Percentiles rank a stretch among this genome's conserved stretches.
Conservation (phyloP, 2,888 invertebrate genomes). For the Autographa pulchrina region DNA sequence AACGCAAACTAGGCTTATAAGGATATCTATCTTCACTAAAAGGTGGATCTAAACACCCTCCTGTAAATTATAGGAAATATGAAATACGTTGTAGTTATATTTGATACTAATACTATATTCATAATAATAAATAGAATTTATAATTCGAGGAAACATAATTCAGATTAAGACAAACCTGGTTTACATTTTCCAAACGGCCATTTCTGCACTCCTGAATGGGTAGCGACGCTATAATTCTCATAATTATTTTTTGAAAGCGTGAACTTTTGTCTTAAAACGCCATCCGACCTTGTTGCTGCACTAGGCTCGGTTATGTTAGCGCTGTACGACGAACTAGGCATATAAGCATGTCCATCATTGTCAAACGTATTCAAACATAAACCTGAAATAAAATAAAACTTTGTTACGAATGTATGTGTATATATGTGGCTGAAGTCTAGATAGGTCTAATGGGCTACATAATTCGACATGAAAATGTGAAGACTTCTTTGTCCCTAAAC, state of each 20-base stretch:
- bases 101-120: too few species aligned
- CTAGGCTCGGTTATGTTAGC: slow-evolving; percentile 36
- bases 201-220: slow-evolving; percentile 58
- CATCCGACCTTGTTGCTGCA: slow-evolving; percentile 56
- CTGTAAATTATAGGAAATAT: slow-evolving; percentile 61
- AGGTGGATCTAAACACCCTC: slow-evolving; percentile 84
- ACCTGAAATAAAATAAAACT: slow-evolving; percentile 62
- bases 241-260: slow-evolving; percentile 62
- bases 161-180: slow-evolving; percentile 68
- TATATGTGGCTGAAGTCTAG: too few species aligned
- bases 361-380: slow-evolving; percentile 72
- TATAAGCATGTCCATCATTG: slow-evolving; percentile 70
- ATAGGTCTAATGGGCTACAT: too few species aligned
- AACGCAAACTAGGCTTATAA: slow-evolving; percentile 62
- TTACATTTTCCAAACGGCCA: slow-evolving; percentile 80
- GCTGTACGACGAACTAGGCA: slow-evolving; percentile 58
- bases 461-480: too few species aligned
- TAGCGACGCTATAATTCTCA: slow-evolving; percentile 34
- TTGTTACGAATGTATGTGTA: background rate
- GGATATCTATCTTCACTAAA: slow-evolving; percentile 79
- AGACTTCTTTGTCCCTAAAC: too few species aligned
- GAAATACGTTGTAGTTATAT: background rate
- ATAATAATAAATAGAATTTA: too few species aligned
- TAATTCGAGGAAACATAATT: background rate
- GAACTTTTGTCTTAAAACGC: slow-evolving; percentile 55